These are phyloP conservation scores for Chlorospingus semifuscus DNA, from an alignment of 2,797 vertebrate species.

Conservation along the genomic window DNA sequence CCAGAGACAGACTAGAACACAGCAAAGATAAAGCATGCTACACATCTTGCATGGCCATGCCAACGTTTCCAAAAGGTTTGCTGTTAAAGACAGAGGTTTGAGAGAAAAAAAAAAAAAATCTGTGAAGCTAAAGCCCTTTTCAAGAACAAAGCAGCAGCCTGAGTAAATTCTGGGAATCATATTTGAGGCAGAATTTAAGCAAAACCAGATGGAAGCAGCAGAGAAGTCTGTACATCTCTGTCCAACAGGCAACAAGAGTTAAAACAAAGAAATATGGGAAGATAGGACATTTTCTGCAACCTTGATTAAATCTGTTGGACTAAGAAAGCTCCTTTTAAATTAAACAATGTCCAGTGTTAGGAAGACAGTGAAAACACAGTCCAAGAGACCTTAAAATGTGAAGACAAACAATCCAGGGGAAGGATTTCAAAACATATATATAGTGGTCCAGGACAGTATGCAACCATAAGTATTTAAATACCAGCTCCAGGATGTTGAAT, in stretches of 20 bases:
- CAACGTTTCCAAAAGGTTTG: not conserved
- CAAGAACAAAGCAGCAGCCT: constrained; percentile 41
- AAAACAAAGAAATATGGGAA: constrained; percentile 15
- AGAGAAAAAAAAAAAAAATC: not conserved
- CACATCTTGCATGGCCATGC: not conserved
- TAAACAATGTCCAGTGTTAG: not conserved
- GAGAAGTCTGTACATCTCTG: constrained; percentile 10
- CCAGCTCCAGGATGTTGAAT: not conserved
- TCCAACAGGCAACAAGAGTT: not conserved
- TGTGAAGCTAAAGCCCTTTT: not conserved
- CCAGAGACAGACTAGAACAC: not conserved
- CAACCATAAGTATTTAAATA: not conserved
- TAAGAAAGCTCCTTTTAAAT: not conserved
- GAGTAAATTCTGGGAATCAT: constrained; percentile 8
- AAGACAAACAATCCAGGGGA: not conserved
- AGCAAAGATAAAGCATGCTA: constrained; percentile 31
- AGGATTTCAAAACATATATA: constrained; percentile 11
- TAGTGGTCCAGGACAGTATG: not conserved
- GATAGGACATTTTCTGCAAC: not conserved
- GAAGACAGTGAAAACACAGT: not conserved
- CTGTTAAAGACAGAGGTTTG: not conserved
- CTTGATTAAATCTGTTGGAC: not conserved
- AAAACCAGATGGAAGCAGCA: constrained; percentile 55
- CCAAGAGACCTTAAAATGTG: not conserved
- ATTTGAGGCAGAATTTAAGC: constrained; percentile 52